These are phyloP conservation scores for Asteroscopus sphinx DNA, from an alignment of 2,888 invertebrate species.

Conservation along the genomic window DNA sequence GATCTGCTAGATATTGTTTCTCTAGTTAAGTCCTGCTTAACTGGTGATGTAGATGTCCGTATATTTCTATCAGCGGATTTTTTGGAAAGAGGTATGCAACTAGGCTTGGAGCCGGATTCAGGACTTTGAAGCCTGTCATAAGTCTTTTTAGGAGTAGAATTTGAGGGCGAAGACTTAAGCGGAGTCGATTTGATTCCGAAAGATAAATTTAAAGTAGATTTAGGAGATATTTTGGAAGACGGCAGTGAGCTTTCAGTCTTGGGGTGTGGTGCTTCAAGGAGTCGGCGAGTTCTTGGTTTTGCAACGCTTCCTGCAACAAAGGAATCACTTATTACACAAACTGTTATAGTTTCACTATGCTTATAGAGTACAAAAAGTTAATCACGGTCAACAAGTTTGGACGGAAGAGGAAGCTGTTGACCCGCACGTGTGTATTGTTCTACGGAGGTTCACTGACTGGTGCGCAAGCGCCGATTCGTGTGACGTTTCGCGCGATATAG, in stretches of 20 bases:
- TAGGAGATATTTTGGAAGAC: conserved; percentile 86
- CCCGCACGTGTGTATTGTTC: conserved; percentile 78
- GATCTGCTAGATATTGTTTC: conserved; percentile 68
- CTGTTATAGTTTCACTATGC: conserved; percentile 7
- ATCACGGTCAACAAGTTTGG: conserved; percentile 50
- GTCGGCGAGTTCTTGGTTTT: conserved; percentile 79
- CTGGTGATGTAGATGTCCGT: conserved; percentile 76
- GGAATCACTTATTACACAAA: conserved; percentile 39
- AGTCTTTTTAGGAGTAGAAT: conserved; percentile 68
- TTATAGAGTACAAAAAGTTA: conserved; percentile 38
- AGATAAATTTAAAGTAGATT: conserved; percentile 79
- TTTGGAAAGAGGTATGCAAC: conserved; percentile 84
- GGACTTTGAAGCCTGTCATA: conserved; percentile 79
- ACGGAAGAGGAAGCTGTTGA: conserved; percentile 80
- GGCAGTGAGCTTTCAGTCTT: conserved; percentile 86
- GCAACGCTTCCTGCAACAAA: conserved; percentile 83
- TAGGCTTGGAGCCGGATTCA: conserved; percentile 78
- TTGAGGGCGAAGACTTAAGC: conserved; percentile 71
- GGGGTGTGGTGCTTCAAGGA: conserved; percentile 79
- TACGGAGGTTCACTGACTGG: conserved; percentile 81
- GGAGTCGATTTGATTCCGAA: conserved; percentile 78
- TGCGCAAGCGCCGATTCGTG: conserved; percentile 71
- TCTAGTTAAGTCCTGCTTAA: conserved; percentile 78
- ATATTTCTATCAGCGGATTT: conserved; percentile 75
- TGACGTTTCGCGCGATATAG: conserved; percentile 76